phyloP scores from a whole-genome alignment of 2,888 invertebrate genomes.

The Epicampocera succincta region DNA sequence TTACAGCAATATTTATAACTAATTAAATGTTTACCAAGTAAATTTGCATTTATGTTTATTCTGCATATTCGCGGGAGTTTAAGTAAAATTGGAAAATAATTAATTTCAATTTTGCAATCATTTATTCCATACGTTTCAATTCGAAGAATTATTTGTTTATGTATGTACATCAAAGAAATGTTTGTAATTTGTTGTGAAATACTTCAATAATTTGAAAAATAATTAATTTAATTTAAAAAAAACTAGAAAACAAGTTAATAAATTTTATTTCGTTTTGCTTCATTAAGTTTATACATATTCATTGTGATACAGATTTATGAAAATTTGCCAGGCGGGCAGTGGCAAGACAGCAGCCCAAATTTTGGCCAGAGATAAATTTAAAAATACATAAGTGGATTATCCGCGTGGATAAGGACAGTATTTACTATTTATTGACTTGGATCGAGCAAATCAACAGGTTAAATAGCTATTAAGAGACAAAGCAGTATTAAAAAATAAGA shows the following conservation, averaged over 20 bases:
- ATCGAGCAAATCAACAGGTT: slow-evolving; percentile 88
- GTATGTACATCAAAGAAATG: neutral
- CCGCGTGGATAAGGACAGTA: slow-evolving; percentile 87
- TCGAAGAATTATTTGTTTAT: slow-evolving; percentile 5
- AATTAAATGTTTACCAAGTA: too few relatives aligned
- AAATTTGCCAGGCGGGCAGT: slow-evolving; percentile 83
- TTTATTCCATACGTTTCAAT: too few relatives aligned
- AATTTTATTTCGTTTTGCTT: slow-evolving; percentile 1
- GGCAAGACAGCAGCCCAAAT: slow-evolving; percentile 90
- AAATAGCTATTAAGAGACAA: slow-evolving; percentile 87
- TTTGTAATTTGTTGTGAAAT: too few relatives aligned
- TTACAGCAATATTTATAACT: too few relatives aligned
- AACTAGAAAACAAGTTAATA: slow-evolving; percentile 7
- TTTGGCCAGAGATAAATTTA: slow-evolving; percentile 84
- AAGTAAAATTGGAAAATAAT: too few relatives aligned
- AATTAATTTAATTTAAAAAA: neutral
- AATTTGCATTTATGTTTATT: too few relatives aligned
- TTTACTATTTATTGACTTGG: slow-evolving; percentile 85
- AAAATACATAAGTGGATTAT: slow-evolving; percentile 90
- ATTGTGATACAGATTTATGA: slow-evolving; percentile 4
- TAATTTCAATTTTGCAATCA: too few relatives aligned
- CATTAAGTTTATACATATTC: slow-evolving; percentile 7
- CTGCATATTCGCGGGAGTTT: too few relatives aligned
- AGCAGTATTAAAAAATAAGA: slow-evolving; percentile 48
- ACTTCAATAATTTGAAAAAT: too few relatives aligned